Percentiles rank a stretch among this genome's conserved stretches.
Evolutionary conservation across 2,113 vertebrate species (phyloP).

Genomic region (Chaetodon trifascialis): DNA sequence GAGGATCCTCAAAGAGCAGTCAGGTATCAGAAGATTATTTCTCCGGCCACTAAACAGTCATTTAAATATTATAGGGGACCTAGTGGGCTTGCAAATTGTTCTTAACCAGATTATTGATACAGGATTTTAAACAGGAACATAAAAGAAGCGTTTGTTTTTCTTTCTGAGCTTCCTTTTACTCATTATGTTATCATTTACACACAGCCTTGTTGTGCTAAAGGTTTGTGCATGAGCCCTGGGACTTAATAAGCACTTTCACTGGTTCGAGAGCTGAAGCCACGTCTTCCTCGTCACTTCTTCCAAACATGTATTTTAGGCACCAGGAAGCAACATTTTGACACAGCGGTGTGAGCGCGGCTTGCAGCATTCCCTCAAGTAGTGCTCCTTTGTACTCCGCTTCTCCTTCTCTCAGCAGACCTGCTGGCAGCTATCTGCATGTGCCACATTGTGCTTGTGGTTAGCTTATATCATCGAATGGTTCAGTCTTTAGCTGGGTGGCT

Average conservation of each 20-base stretch:
- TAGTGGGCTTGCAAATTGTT: background rate
- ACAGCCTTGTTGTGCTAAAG: background rate
- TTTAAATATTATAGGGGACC: background rate
- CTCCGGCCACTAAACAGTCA: background rate
- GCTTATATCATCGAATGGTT: background rate
- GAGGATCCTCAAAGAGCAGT: conserved; percentile 96
- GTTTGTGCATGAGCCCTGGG: background rate
- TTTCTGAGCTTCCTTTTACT: background rate
- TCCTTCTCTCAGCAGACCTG: background rate
- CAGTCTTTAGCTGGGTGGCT: background rate
- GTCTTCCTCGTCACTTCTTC: background rate
- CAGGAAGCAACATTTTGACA: conserved; percentile 22
- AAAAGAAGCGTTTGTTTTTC: background rate
- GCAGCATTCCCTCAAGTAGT: background rate
- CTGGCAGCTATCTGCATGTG: background rate
- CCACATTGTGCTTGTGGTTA: background rate
- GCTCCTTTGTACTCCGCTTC: background rate
- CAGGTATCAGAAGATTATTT: conserved; percentile 82
- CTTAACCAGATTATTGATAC: background rate
- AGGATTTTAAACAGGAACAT: background rate
- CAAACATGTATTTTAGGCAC: background rate
- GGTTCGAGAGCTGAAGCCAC: background rate
- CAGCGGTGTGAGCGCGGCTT: background rate
- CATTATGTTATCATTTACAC: background rate
- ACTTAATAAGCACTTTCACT: background rate